Base-by-base conservation (phyloP, 2,113 vertebrate species). In the Blennius ocellaris region DNA sequence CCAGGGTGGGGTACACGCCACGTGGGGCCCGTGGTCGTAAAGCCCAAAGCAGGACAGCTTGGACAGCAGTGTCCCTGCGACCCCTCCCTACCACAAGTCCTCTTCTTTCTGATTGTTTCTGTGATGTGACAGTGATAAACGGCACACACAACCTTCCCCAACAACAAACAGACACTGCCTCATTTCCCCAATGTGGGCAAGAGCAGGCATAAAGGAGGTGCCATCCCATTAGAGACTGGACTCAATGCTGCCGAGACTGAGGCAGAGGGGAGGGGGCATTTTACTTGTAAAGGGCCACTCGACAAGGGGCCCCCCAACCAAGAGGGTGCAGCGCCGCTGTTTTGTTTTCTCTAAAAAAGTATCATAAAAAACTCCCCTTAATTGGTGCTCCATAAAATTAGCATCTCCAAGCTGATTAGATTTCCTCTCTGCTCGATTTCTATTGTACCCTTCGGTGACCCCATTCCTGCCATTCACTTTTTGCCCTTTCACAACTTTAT, bases 381-480 rank as follows among this genome's bases (percentile, higher is more conserved):
- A 92, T 92, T 92, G 91, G 85, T 87, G 85, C 84, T 89, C 92
- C 84, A 90, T 92, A 93, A 92, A 93, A 93, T 93, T 93, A 77
- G 91, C 92, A 93, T 93, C 81, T 90, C 87, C 88, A 93, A 89
- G 81, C 90, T 80, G 85, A 90, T 92, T 89, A 90, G 87, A 91
- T 90, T 90, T 93, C 90, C 90, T 89, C 89, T 92, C 80, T 74
- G 64, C 74, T 86, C 75, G n/a, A 68, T 59, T 11, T n/a, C 74
- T 39, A 79, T 91, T 90, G 83, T 90, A 69, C 63, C 40, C 57
- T 66, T 11, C 61, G 39, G 60, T 87, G 91, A 92, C 86, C 89
- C 82, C 85, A 52, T 88, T 74, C 73, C 80, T 3, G 52, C 82
- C 82, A 87, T 92, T 93, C 91, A 90, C 84, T 85, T 90, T 87